Evolutionary conservation across 2,113 vertebrate species (phyloP).

Genomic region (Planiliza haematocheilus): DNA sequence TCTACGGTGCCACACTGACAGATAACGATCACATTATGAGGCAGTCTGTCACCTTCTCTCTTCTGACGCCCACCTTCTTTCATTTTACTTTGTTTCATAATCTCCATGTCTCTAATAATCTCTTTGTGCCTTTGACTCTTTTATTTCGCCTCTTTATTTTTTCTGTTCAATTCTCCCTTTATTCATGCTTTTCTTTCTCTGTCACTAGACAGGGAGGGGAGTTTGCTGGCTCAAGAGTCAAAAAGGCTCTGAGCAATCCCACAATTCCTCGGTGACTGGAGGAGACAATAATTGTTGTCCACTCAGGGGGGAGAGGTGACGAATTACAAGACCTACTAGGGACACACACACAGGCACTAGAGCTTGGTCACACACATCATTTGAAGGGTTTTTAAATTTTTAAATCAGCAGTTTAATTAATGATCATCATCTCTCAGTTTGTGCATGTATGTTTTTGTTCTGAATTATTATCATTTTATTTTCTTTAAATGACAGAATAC

Average conservation of each 20-base stretch:
- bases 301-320: conserved; percentile 13
- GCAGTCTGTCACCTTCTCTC: conserved; percentile 21
- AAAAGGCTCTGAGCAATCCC: conserved; percentile 34
- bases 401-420: too few relatives aligned
- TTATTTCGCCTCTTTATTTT: not conserved
- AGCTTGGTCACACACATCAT: conserved; percentile 11
- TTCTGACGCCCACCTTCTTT: conserved; percentile 1
- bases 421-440: too few relatives aligned
- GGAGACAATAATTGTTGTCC: conserved; percentile 20
- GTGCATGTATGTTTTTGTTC: too few relatives aligned
- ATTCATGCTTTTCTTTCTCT: not conserved
- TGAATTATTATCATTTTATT: too few relatives aligned
- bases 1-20: conserved; percentile 22
- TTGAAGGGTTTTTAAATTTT: too few relatives aligned
- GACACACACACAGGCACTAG: not conserved
- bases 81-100: conserved; percentile 32
- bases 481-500: too few relatives aligned
- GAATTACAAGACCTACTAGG: conserved; percentile 17
- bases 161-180: not conserved
- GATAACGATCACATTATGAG: conserved; percentile 54
- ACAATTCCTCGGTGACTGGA: conserved; percentile 15
- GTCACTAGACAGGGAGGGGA: conserved; percentile 3
- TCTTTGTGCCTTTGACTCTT: conserved; percentile 2
- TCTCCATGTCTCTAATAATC: not conserved
- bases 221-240: conserved; percentile 32